These are phyloP conservation scores for Manacus vitellinus DNA, from an alignment of 2,113 vertebrate species.

Conservation along the genomic window DNA sequence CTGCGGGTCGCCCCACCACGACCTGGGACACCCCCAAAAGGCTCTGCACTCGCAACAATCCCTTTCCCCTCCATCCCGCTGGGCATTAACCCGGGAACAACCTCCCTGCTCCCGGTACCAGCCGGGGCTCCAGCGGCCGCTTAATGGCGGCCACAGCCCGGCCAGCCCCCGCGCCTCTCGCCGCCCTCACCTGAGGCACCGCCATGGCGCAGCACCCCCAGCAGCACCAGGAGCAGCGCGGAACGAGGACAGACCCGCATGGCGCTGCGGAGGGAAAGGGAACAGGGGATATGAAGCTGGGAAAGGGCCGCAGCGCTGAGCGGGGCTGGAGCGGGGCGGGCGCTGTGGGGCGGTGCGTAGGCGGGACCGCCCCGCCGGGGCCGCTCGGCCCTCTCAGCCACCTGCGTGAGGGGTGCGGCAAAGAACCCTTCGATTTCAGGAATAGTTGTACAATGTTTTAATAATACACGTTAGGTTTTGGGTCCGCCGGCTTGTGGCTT, in stretches of 20 bases:
- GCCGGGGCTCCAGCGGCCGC: not conserved
- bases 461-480: accelerated
- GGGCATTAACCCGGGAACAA: accelerated
- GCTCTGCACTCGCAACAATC: accelerated
- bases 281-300: accelerated
- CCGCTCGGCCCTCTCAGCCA: not conserved
- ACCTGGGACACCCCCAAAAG: too few species aligned
- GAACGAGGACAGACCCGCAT: accelerated
- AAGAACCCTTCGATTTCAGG: accelerated
- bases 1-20: not conserved
- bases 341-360: not conserved
- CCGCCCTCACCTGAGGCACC: not conserved
- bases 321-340: not conserved
- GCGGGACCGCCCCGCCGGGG: not conserved
- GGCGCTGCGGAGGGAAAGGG: accelerated
- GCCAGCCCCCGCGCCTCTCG: accelerated
- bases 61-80: too few species aligned
- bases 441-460: not conserved
- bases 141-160: not conserved
- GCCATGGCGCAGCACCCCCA: not conserved
- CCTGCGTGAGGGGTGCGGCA: accelerated
- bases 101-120: not conserved
- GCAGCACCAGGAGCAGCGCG: not conserved
- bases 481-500: accelerated
- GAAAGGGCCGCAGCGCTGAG: accelerated